Percentiles rank a stretch among this genome's conserved stretches.
Evolutionary conservation across 1,140 invertebrate species (phyloP).

Genomic region (Aradophagus sp.): DNA sequence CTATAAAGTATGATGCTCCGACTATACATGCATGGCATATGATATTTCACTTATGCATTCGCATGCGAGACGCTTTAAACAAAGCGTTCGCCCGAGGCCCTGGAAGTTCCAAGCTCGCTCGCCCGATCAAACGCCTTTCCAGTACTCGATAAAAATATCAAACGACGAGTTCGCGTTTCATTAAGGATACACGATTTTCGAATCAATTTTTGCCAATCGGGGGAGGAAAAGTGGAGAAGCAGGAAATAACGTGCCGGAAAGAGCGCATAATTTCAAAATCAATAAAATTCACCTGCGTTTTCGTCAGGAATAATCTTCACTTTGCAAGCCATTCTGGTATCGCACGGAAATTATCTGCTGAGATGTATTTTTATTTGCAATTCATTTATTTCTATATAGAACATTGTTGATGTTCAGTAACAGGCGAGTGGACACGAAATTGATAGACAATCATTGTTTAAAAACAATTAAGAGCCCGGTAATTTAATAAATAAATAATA

Average conservation of each 20-base stretch:
- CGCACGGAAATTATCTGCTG: neutral
- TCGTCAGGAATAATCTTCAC: conserved; percentile 10
- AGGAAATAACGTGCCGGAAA: neutral
- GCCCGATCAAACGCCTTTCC: conserved; percentile 32
- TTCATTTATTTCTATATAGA: no score
- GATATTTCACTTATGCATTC: conserved; percentile 58
- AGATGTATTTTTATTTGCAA: no score
- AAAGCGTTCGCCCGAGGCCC: conserved; percentile 27
- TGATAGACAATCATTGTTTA: no score
- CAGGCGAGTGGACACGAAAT: no score
- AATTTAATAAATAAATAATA: no score
- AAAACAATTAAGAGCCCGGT: no score
- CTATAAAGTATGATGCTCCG: conserved; percentile 50
- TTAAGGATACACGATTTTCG: conserved; percentile 23
- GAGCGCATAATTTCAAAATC: conserved; percentile 3
- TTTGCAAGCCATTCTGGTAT: conserved; percentile 12
- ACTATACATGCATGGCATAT: conserved; percentile 53
- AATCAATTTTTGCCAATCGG: conserved; percentile 17
- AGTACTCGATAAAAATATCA: conserved; percentile 18
- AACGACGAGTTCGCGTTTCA: conserved; percentile 11
- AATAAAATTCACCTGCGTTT: conserved; percentile 9
- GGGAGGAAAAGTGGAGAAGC: neutral
- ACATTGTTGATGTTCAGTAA: no score
- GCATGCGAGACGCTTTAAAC: conserved; percentile 42
- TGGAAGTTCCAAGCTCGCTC: conserved; percentile 24